These are phyloP conservation scores for Neolamprologus cancellatus DNA, from an alignment of 2,113 vertebrate species.

Conservation along the genomic window DNA sequence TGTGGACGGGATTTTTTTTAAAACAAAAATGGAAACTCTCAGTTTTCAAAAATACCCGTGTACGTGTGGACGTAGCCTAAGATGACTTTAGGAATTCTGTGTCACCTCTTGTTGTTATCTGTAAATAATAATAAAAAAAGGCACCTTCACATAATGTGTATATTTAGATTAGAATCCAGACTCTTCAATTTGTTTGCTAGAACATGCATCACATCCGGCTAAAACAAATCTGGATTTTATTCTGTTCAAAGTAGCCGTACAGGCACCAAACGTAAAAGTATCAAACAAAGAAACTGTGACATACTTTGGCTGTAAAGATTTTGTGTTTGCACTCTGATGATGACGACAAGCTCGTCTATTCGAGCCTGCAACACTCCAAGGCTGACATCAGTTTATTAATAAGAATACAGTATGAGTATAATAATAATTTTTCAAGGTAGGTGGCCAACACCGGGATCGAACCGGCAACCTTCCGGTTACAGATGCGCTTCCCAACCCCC, in stretches of 20 bases:
- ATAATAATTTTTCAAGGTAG: too few species aligned
- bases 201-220: rapidly evolving
- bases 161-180: neutral
- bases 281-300: rapidly evolving
- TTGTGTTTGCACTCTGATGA: neutral
- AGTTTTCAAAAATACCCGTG: neutral
- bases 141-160: neutral
- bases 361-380: rapidly evolving
- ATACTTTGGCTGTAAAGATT: rapidly evolving
- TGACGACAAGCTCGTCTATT: neutral
- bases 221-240: neutral
- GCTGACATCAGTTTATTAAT: rapidly evolving
- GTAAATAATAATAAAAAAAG: neutral
- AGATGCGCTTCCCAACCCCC: rapidly evolving
- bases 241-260: too few species aligned
- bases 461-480: rapidly evolving
- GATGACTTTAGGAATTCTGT: neutral
- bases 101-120: rapidly evolving
- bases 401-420: neutral
- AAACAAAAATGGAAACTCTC: neutral
- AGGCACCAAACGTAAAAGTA: too few species aligned
- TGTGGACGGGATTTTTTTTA: rapidly evolving
- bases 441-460: too few species aligned
- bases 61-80: neutral
- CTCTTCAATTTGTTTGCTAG: neutral